Evolutionary conservation across 2,888 invertebrate genomes (phyloP).

Genomic region (Phalera bucephala): DNA sequence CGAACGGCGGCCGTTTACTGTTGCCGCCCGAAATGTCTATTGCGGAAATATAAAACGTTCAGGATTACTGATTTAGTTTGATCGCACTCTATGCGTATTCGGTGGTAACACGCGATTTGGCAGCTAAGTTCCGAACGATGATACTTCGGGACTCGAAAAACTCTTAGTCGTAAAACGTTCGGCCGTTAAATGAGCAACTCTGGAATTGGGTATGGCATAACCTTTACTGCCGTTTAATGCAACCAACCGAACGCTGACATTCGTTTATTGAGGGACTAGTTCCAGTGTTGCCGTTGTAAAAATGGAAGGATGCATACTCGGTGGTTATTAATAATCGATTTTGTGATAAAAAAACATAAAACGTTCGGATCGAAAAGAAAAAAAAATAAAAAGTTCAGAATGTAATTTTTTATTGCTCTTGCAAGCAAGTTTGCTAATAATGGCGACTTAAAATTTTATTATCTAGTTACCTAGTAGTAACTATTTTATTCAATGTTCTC

Average conservation of each 20-base stretch:
- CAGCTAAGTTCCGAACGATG: slow-evolving; percentile 34
- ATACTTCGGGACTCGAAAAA: slow-evolving; percentile 34
- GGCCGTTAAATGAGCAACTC: slow-evolving; percentile 29
- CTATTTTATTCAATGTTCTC: too few species aligned
- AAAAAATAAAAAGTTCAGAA: not conserved
- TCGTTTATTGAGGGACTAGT: slow-evolving; percentile 28
- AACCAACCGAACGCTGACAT: slow-evolving; percentile 28
- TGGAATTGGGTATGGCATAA: slow-evolving; percentile 31
- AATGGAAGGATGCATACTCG: slow-evolving; percentile 20
- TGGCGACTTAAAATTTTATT: too few species aligned
- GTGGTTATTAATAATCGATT: slow-evolving; percentile 17
- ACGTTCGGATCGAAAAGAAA: not conserved
- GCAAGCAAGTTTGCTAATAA: too few species aligned
- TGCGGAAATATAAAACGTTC: slow-evolving; percentile 68
- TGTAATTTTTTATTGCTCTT: too few species aligned
- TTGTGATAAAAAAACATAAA: slow-evolving; percentile 1
- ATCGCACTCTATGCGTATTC: slow-evolving; percentile 52
- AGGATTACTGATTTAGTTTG: slow-evolving; percentile 53
- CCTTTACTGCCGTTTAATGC: slow-evolving; percentile 35
- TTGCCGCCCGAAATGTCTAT: slow-evolving; percentile 60
- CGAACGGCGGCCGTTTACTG: slow-evolving; percentile 58
- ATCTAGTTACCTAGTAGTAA: too few species aligned
- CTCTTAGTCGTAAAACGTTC: slow-evolving; percentile 29
- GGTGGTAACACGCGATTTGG: slow-evolving; percentile 47
- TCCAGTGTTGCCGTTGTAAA: slow-evolving; percentile 29